phyloP scores from a whole-genome alignment of 2,797 vertebrate species.

The Pitangus sulphuratus region DNA sequence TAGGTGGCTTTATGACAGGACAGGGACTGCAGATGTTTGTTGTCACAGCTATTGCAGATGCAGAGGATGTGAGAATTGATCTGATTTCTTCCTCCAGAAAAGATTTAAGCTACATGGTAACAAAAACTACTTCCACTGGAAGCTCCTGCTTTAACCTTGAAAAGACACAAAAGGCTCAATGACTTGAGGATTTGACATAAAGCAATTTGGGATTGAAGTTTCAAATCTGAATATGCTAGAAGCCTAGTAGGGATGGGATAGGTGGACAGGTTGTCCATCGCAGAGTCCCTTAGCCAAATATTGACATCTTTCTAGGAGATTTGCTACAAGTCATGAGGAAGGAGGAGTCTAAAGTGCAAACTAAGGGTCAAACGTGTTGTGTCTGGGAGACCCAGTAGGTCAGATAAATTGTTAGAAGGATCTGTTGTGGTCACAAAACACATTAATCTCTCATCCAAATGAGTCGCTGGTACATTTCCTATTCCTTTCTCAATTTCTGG shows the following conservation, averaged over 20 bases:
- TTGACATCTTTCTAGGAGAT: background rate
- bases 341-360: background rate
- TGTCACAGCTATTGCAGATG: background rate
- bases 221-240: background rate
- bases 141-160: background rate
- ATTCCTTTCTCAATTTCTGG: background rate
- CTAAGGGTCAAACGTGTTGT: background rate
- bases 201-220: background rate
- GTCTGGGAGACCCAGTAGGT: background rate
- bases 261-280: background rate
- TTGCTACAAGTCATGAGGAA: background rate
- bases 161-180: background rate
- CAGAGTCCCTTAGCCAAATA: background rate
- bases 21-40: background rate
- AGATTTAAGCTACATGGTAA: background rate
- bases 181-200: background rate
- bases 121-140: background rate
- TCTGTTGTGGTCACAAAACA: background rate
- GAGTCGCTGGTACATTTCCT: background rate
- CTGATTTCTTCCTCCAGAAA: background rate
- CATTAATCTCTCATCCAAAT: background rate
- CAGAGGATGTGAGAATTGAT: background rate
- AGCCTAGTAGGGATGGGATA: background rate
- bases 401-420: background rate
- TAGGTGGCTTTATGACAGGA: background rate